Percentiles rank a stretch among this genome's conserved stretches.
These are phyloP conservation scores for Plectus sambesii DNA, from an alignment of 1,140 invertebrate species.

Conservation along the genomic window DNA sequence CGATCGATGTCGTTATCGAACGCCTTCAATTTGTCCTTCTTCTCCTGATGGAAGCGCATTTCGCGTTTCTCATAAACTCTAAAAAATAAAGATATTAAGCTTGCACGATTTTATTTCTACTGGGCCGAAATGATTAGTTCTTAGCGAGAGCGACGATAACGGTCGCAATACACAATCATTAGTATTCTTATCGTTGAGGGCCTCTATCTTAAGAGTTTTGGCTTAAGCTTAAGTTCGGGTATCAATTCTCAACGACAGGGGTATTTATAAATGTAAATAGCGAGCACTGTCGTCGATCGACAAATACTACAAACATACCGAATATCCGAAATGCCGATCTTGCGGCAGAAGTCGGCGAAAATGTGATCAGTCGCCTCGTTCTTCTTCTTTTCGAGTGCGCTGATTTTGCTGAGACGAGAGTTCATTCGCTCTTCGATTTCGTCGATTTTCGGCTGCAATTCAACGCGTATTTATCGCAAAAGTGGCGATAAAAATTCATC, in stretches of 20 bases:
- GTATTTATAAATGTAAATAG: too few relatives aligned
- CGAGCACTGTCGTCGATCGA: background rate
- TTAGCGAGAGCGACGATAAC: too few relatives aligned
- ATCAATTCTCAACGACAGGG: too few relatives aligned
- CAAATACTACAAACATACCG: slow-evolving; percentile 50
- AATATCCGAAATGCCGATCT: slow-evolving; percentile 90
- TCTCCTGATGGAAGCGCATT: slow-evolving; percentile 81
- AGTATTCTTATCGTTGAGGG: too few relatives aligned
- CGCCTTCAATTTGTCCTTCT: slow-evolving; percentile 81
- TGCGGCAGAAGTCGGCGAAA: slow-evolving; percentile 79
- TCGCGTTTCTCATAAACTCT: slow-evolving; percentile 93
- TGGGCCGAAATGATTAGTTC: too few relatives aligned
- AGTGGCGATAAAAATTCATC: background rate
- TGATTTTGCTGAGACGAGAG: slow-evolving; percentile 71
- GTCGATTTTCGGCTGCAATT: slow-evolving; percentile 56
- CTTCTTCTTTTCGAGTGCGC: slow-evolving; percentile 85
- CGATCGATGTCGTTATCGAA: slow-evolving; percentile 94
- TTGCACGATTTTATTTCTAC: too few relatives aligned
- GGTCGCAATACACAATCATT: too few relatives aligned
- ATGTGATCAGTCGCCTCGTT: slow-evolving; percentile 93
- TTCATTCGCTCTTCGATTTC: slow-evolving; percentile 64
- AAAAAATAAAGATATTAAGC: slow-evolving; percentile 13
- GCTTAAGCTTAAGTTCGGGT: too few relatives aligned
- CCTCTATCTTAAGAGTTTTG: too few relatives aligned
- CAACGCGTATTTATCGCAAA: slow-evolving; percentile 5